A percentile compares a stretch with the other conserved stretches of the same genome.
Evolutionary conservation across 2,113 vertebrate genomes (phyloP).

Genomic region (Patagioenas fasciata): DNA sequence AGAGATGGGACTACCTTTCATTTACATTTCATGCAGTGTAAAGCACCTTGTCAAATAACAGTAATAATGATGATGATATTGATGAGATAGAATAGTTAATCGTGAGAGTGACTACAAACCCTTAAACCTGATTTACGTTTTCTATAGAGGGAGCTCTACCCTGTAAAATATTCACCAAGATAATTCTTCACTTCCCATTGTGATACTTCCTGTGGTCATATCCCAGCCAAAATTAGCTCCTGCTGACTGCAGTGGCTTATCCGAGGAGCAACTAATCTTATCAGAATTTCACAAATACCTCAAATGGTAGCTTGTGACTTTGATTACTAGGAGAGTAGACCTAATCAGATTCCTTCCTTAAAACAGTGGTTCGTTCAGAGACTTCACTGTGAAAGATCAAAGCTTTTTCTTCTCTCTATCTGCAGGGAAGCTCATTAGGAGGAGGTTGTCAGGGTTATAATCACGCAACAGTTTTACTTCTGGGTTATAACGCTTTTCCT

Average conservation of each 20-base stretch:
- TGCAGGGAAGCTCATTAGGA: conserved; percentile 78
- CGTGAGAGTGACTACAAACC: background rate
- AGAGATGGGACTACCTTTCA: background rate
- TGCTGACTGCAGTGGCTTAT: conserved; percentile 65
- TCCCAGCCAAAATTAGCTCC: conserved; percentile 70
- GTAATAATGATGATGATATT: background rate
- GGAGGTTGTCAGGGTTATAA: conserved; percentile 78
- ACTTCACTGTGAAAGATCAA: conserved; percentile 76
- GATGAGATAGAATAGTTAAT: background rate
- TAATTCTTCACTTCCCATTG: background rate
- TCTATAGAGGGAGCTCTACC: background rate
- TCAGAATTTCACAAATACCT: conserved; percentile 78
- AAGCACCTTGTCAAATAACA: background rate
- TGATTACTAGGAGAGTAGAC: conserved; percentile 70
- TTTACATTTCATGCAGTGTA: background rate
- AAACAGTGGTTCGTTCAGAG: conserved; percentile 77
- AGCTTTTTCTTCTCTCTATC: conserved; percentile 75
- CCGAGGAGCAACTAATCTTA: conserved; percentile 73
- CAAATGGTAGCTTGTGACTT: conserved; percentile 80
- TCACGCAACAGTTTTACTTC: conserved; percentile 78
- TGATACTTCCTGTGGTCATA: conserved; percentile 40
- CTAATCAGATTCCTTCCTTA: conserved; percentile 75
- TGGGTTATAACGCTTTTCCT: conserved; percentile 73
- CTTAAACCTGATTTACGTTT: background rate
- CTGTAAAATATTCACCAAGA: background rate